phyloP scores from a whole-genome alignment of 2,113 vertebrate genomes.

The Balaeniceps rex region DNA sequence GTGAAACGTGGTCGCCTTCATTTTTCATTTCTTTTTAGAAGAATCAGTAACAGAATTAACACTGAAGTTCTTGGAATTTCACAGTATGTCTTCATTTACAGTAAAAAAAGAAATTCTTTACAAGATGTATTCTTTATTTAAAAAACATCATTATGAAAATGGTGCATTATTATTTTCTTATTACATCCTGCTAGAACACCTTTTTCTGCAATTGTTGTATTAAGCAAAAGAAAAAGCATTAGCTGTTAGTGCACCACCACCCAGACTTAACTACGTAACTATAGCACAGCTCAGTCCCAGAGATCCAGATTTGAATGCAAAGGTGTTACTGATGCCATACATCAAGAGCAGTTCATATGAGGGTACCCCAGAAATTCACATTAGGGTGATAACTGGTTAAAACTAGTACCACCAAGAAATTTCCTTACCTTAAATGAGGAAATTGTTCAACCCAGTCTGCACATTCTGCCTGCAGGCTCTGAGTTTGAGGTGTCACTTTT shows the following conservation, averaged over 20 bases:
- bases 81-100: background rate
- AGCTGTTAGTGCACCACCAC: background rate
- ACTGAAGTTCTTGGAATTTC: background rate
- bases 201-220: background rate
- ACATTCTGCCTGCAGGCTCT: slow-evolving; percentile 77
- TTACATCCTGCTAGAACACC: background rate
- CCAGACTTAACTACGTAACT: background rate
- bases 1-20: background rate
- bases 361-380: background rate
- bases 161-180: background rate
- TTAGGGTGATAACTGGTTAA: background rate
- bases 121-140: background rate
- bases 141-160: background rate
- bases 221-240: background rate
- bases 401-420: background rate
- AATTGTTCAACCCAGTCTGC: slow-evolving; percentile 77
- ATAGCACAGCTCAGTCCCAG: background rate
- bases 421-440: slow-evolving; percentile 79
- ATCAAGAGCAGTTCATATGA: background rate
- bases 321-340: background rate
- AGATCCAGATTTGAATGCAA: background rate
- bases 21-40: background rate
- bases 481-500: slow-evolving; percentile 71
- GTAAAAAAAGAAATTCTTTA: background rate
- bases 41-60: background rate